Evolutionary conservation across 2,888 invertebrate species (phyloP), one percentile per base, ranked within the genome.

Genomic region (Thera britannica): DNA sequence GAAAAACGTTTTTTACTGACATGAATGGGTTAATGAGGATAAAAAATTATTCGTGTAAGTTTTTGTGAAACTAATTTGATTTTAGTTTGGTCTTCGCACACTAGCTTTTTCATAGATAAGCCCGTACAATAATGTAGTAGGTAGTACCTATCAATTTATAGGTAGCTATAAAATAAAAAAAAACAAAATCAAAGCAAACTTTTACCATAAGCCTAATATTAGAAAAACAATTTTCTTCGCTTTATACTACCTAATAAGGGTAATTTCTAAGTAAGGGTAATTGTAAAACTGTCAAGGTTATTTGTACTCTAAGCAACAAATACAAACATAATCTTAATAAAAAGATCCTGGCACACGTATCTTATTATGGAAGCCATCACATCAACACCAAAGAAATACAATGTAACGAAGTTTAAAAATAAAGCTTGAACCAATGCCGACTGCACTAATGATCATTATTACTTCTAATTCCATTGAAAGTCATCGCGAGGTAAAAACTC

Each of bases 391-490:
- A 62, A 65, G 55, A 70, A 66, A 59, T 64, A 59, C 63, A 56
- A 65, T 44, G 60, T 63, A 52, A 68, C 57, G 59, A 69, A 57
- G 62, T 69, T 65, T 62, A 65, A 59, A 75, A 75, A 72, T 72
- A 70, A 71, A 72, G 61, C 75, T 65, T 65, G 56, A 65, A 38
- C 62, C 58, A 46, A 62, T 57, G 57, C 62, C 58, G 58, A 48
- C 62, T 61, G 66, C 63, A 63, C 75, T 82, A 81, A 84, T 78
- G 77, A 79, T 70, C 62, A 67, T 77, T 81, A 83, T 86, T 81
- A 81, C 76, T 77, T 80, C 81, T 81, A 81, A 84, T 83, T 79
- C 74, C 72, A 77, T 77, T 78, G 77, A 75, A 78, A 71, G 73
- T 71, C 70, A 61, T 72, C 69, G 67, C 70, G 68, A 58, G 71